phyloP scores from a whole-genome alignment of 2,113 vertebrate species.

The Petromus typicus region DNA sequence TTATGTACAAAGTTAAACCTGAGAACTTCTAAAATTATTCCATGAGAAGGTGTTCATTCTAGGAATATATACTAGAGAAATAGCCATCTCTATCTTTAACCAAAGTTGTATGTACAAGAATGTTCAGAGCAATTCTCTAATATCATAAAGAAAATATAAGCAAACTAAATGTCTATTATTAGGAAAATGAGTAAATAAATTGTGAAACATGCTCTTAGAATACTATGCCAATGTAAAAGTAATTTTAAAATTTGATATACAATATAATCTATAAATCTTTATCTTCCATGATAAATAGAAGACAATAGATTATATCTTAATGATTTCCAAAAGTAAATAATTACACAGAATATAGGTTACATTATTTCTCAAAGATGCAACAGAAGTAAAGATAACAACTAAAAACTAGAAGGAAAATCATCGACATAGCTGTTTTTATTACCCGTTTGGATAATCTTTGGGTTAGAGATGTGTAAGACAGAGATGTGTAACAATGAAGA shows the following conservation, averaged over 20 bases:
- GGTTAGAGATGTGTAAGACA: constrained; percentile 17
- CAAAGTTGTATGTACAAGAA: not conserved
- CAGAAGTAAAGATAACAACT: constrained; percentile 27
- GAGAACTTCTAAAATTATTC: not conserved
- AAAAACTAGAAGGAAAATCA: not conserved
- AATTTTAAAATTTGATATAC: not conserved
- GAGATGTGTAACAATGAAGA: constrained; percentile 34
- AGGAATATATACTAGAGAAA: not conserved
- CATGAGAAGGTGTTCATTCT: not conserved
- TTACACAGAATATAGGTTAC: not conserved
- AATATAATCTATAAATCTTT: not conserved
- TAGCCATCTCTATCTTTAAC: not conserved
- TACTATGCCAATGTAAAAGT: not conserved
- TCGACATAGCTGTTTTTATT: not conserved
- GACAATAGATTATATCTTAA: not conserved
- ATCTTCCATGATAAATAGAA: not conserved
- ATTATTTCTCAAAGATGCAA: constrained; percentile 21
- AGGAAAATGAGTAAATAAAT: constrained; percentile 44
- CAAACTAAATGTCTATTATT: not conserved
- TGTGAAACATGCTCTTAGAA: constrained; percentile 32
- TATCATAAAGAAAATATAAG: not conserved
- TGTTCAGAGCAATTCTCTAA: not conserved
- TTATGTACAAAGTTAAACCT: not conserved
- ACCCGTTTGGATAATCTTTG: not conserved
- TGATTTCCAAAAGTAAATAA: constrained; percentile 41